These are phyloP conservation scores for Turdus rufiventris DNA, from an alignment of 2,113 vertebrate species.

Conservation along the genomic window DNA sequence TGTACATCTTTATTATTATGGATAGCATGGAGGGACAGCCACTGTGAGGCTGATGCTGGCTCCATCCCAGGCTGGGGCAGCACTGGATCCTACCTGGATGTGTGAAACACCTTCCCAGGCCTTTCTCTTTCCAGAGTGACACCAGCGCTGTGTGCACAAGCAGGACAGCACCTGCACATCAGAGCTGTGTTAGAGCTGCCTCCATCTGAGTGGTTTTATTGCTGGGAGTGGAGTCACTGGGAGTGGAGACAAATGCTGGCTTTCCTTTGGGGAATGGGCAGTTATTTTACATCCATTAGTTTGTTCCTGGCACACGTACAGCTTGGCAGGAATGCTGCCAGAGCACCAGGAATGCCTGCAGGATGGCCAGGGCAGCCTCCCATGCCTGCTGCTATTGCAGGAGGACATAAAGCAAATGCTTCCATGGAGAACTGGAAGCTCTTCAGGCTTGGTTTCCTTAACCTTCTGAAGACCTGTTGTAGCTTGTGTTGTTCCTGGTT, in stretches of 20 bases:
- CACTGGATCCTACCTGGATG: neutral
- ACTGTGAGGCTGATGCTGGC: neutral
- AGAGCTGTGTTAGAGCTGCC: neutral
- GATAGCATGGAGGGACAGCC: neutral
- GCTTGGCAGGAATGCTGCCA: neutral
- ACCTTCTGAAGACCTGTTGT: neutral
- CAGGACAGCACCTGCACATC: neutral
- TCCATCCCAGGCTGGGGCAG: neutral
- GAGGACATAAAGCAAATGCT: neutral
- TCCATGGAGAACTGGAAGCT: neutral
- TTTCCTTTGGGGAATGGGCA: neutral
- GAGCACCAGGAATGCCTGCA: neutral
- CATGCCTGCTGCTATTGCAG: fast-evolving
- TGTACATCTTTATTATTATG: fast-evolving
- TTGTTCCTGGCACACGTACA: fast-evolving
- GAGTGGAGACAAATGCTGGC: neutral
- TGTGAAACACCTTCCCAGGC: neutral
- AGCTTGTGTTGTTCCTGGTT: neutral
- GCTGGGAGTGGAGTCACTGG: neutral
- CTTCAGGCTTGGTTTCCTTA: neutral
- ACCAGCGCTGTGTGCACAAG: neutral
- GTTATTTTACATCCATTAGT: neutral
- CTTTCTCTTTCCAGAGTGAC: neutral
- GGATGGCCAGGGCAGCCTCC: neutral
- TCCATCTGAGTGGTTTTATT: neutral